A percentile compares a stretch with the other conserved stretches of the same genome.
Evolutionary conservation across 2,888 invertebrate genomes (phyloP).

Genomic region (Apotomis capreana): DNA sequence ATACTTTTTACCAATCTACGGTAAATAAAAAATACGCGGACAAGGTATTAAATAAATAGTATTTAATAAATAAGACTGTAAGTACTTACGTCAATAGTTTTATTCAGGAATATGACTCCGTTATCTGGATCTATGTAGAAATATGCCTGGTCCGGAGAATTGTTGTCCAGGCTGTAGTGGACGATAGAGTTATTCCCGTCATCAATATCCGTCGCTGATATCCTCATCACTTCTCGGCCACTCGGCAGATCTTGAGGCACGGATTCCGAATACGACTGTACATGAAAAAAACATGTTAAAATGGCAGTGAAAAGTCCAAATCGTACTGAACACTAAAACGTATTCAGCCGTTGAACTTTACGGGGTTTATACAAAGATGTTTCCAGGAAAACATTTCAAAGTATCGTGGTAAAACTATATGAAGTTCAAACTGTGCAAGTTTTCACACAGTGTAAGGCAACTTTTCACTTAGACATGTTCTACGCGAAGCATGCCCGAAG

Average conservation of each 20-base stretch:
- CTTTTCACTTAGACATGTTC: constrained; percentile 64
- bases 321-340: not conserved
- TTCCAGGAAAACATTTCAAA: constrained; percentile 3
- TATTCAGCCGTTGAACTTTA: not conserved
- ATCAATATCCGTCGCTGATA: constrained; percentile 96
- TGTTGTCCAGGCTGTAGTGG: constrained; percentile 85
- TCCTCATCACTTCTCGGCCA: constrained; percentile 91
- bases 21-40: no score
- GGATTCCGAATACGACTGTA: constrained; percentile 85
- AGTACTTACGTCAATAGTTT: constrained; percentile 85
- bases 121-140: constrained; percentile 92
- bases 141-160: constrained; percentile 83
- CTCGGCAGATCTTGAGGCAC: constrained; percentile 91
- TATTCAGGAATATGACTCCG: constrained; percentile 91
- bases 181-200: constrained; percentile 95
- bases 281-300: constrained; percentile 49
- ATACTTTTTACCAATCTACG: no score
- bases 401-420: constrained; percentile 19
- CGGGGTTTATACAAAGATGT: constrained; percentile 1
- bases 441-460: constrained; percentile 48
- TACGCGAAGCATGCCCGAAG: constrained; percentile 82
- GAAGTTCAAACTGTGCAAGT: constrained; percentile 44
- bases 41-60: no score
- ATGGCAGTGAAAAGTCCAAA: no score
- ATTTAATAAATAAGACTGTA: not conserved